phyloP scores from a whole-genome alignment of 1,140 invertebrate species.

The Drosophila micromelanica region DNA sequence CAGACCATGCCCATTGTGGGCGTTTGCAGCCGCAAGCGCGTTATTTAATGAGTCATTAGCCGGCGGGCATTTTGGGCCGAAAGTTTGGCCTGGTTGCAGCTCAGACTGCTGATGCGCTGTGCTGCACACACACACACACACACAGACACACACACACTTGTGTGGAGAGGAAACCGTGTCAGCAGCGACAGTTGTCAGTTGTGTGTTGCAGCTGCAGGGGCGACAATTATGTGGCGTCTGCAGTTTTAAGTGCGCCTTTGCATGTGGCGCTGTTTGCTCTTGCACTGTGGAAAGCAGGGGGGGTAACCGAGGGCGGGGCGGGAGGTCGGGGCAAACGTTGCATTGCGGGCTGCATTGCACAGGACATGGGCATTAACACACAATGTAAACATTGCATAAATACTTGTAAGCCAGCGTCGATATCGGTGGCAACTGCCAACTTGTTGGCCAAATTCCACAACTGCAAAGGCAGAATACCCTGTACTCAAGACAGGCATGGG shows the following conservation, averaged over 20 bases:
- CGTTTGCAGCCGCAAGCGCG: slow-evolving; percentile 51
- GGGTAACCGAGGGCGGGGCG: background rate
- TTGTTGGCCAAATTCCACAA: slow-evolving; percentile 59
- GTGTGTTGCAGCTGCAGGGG: slow-evolving; percentile 27
- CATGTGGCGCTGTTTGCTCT: slow-evolving; percentile 70
- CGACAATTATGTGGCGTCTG: slow-evolving; percentile 80
- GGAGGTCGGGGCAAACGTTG: no score
- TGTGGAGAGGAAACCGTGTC: slow-evolving; percentile 55
- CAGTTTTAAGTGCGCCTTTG: slow-evolving; percentile 81
- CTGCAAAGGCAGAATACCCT: background rate
- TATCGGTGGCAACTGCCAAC: slow-evolving; percentile 54
- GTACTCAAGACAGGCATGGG: no score
- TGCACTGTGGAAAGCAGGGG: background rate
- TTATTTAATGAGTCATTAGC: slow-evolving; percentile 81
- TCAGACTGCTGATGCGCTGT: background rate
- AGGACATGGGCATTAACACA: slow-evolving; percentile 66
- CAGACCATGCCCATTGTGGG: slow-evolving; percentile 22
- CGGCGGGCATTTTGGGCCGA: slow-evolving; percentile 25
- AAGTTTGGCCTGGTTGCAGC: slow-evolving; percentile 41
- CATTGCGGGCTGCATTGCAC: background rate
- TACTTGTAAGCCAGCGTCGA: slow-evolving; percentile 51
- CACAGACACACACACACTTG: background rate
- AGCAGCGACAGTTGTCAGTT: slow-evolving; percentile 72
- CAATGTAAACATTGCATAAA: slow-evolving; percentile 81
- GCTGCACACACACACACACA: background rate